Percentiles rank a stretch among this genome's conserved stretches.
These are phyloP conservation scores for Xestobium rufovillosum DNA, from an alignment of 2,888 invertebrate species.

Conservation along the genomic window DNA sequence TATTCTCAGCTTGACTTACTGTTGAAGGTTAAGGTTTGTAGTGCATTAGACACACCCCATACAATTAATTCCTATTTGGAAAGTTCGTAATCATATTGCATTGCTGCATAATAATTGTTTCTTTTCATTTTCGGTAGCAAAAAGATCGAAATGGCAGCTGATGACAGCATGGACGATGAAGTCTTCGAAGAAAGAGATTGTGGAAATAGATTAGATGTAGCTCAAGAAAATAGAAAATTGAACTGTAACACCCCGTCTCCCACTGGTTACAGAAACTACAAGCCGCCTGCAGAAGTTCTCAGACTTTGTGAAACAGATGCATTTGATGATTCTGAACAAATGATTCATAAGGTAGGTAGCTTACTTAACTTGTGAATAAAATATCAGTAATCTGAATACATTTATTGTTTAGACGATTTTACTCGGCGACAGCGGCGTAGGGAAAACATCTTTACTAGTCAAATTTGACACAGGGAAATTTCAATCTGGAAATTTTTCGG, in stretches of 20 bases:
- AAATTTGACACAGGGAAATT: constrained; percentile 92
- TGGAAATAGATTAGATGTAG: constrained; percentile 31
- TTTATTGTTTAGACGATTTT: constrained; percentile 83
- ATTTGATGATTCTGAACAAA: constrained; percentile 49
- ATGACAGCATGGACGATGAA: constrained; percentile 78
- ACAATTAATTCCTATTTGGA: no score
- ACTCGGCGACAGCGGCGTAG: constrained; percentile 90
- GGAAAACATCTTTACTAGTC: constrained; percentile 85
- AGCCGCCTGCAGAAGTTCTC: constrained; percentile 62
- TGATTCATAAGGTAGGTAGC: constrained; percentile 56
- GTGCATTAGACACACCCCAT: no score
- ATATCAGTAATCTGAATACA: no score
- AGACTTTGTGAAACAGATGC: constrained; percentile 46
- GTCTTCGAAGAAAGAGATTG: constrained; percentile 64
- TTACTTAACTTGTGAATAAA: background rate
- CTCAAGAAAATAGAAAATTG: constrained; percentile 25
- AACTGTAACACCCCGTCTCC: constrained; percentile 56
- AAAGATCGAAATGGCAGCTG: constrained; percentile 38
- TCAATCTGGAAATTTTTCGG: constrained; percentile 84
- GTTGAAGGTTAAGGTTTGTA: no score
- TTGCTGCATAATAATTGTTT: no score
- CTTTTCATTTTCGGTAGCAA: no score
- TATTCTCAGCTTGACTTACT: no score
- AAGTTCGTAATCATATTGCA: no score
- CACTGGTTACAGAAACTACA: constrained; percentile 74